Conservation (phyloP, 2,888 invertebrate genomes). For the Drosophila niveifrons region DNA sequence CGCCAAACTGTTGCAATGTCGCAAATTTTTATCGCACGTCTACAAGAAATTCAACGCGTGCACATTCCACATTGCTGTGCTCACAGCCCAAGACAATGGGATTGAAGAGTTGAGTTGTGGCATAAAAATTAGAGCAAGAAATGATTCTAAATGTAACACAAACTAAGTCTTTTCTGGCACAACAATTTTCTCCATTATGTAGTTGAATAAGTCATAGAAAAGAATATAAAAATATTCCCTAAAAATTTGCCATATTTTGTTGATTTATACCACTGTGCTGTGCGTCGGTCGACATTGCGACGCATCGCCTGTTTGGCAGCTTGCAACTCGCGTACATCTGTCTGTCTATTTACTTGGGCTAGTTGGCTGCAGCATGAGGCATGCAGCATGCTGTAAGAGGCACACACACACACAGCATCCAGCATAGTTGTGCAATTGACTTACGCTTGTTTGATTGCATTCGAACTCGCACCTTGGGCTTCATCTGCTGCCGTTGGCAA, state of each 20-base stretch:
- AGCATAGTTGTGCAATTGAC: slow-evolving; percentile 70
- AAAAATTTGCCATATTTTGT: neutral
- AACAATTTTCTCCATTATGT: too few species aligned
- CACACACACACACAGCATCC: slow-evolving; percentile 39
- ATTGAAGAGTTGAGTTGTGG: accelerated
- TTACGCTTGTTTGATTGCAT: slow-evolving; percentile 79
- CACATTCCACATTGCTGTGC: slow-evolving; percentile 79
- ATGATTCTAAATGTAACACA: neutral
- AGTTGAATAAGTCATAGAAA: too few species aligned
- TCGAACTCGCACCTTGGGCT: slow-evolving; percentile 77
- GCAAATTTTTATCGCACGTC: slow-evolving; percentile 84
- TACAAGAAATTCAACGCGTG: slow-evolving; percentile 83
- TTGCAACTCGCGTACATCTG: slow-evolving; percentile 70
- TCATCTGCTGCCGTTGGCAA: slow-evolving; percentile 44
- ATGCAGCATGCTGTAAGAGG: slow-evolving; percentile 39
- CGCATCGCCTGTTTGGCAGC: slow-evolving; percentile 62
- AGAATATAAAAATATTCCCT: neutral
- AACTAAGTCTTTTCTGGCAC: too few species aligned
- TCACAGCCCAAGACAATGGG: slow-evolving; percentile 62
- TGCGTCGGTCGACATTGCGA: slow-evolving; percentile 55
- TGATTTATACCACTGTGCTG: slow-evolving; percentile 40
- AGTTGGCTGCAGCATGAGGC: slow-evolving; percentile 29
- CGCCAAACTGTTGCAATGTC: slow-evolving; percentile 82
- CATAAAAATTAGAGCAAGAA: neutral
- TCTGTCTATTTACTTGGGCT: slow-evolving; percentile 66